Evolutionary conservation across 1,140 invertebrate genomes (phyloP).

Genomic region (Yoshiicerus persimilis): DNA sequence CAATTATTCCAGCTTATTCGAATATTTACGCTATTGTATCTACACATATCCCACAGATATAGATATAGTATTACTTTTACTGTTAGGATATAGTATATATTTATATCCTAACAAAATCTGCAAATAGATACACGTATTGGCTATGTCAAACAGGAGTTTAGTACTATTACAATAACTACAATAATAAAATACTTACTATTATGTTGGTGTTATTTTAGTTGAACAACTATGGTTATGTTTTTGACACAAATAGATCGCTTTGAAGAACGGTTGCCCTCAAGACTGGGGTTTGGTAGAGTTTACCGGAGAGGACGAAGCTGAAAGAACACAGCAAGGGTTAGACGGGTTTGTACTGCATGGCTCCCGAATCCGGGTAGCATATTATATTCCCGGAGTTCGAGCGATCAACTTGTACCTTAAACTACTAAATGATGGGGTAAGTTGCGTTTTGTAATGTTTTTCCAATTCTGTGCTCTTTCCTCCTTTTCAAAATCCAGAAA

Average conservation of each 20-base stretch:
- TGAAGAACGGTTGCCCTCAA: constrained; percentile 60
- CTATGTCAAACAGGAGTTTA: no score
- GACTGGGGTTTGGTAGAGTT: constrained; percentile 65
- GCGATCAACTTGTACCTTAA: constrained; percentile 62
- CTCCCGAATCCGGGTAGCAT: constrained; percentile 58
- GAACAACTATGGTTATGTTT: no score
- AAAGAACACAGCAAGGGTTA: constrained; percentile 56
- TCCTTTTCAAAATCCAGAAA: no score
- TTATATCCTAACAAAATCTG: no score
- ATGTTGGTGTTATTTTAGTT: no score
- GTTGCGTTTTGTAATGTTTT: constrained; percentile 2
- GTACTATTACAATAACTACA: no score
- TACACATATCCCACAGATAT: no score
- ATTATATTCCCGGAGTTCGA: constrained; percentile 62
- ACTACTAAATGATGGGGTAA: constrained; percentile 57
- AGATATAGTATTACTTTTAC: no score
- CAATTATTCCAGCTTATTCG: background rate
- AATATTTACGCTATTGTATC: background rate
- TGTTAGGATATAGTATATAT: no score
- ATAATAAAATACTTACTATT: no score
- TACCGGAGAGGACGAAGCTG: constrained; percentile 58
- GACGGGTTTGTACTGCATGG: constrained; percentile 56
- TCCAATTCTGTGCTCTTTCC: background rate
- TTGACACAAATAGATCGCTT: constrained; percentile 63
- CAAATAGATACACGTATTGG: no score